Conservation (phyloP, 2,113 vertebrate genomes). For the Pipra filicauda region DNA sequence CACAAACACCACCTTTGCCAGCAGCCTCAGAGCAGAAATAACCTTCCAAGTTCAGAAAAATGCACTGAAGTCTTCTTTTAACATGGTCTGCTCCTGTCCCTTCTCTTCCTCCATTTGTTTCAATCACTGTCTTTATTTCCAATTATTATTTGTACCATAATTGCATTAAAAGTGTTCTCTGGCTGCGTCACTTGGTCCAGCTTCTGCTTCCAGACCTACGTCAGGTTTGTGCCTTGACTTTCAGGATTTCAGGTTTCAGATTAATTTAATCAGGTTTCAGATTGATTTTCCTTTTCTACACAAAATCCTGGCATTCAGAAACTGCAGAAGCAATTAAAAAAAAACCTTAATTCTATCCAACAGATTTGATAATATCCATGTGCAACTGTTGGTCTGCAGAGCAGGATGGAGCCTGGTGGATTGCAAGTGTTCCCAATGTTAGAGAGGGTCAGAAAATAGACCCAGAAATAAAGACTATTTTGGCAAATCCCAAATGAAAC, state of each 20-base stretch:
- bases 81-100: neutral
- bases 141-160: neutral
- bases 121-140: neutral
- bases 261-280: neutral
- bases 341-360: too few relatives aligned
- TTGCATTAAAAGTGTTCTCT: neutral
- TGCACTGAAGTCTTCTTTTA: neutral
- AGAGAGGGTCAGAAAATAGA: neutral
- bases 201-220: neutral
- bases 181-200: neutral
- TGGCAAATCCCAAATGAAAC: neutral
- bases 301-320: neutral
- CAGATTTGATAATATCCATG: accelerated
- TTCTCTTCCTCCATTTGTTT: neutral
- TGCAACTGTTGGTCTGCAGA: neutral
- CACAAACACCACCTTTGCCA: neutral
- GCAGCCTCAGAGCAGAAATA: neutral
- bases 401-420: accelerated
- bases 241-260: neutral
- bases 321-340: neutral
- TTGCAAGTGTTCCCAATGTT: neutral
- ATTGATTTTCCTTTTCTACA: neutral
- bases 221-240: neutral
- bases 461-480: neutral
- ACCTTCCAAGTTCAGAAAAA: neutral